Conservation (phyloP, 92 coral and sea anemone genomes). For the Heteractis magnifica region DNA sequence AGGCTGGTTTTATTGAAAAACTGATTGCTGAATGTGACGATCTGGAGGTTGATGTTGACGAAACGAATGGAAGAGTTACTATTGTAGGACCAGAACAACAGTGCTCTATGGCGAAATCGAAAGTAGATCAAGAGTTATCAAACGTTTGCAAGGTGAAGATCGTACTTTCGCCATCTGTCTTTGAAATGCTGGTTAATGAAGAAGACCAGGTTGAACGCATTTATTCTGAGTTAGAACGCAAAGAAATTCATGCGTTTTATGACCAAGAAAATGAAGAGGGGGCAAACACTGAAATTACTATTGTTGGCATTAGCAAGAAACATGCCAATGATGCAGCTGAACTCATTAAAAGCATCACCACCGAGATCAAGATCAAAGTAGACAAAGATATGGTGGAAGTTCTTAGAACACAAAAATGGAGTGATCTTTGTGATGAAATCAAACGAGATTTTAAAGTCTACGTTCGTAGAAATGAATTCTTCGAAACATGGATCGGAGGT, state of each 20-base stretch:
- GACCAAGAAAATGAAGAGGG: too few species aligned
- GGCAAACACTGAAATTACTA: too few species aligned
- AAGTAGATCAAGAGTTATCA: slow-evolving; percentile 46
- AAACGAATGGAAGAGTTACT: slow-evolving; percentile 43
- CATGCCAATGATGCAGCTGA: slow-evolving; percentile 53
- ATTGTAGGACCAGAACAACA: slow-evolving; percentile 76
- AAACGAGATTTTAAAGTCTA: slow-evolving; percentile 22
- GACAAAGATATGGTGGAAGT: slow-evolving; percentile 43
- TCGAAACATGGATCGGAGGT: slow-evolving; percentile 69
- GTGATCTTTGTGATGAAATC: slow-evolving; percentile 37
- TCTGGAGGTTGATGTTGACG: slow-evolving; percentile 47
- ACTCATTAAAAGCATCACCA: slow-evolving; percentile 36
- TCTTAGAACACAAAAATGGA: slow-evolving; percentile 49
- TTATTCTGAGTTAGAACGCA: too few species aligned
- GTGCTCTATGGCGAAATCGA: slow-evolving; percentile 48
- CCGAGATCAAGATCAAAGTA: slow-evolving; percentile 56
- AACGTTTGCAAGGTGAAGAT: slow-evolving; percentile 26
- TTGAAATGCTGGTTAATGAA: slow-evolving; percentile 49
- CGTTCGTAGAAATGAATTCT: slow-evolving; percentile 42
- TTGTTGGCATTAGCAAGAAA: slow-evolving; percentile 48
- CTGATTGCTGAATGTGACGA: slow-evolving; percentile 40
- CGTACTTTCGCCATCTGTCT: slow-evolving; percentile 23
- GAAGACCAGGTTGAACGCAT: too few species aligned
- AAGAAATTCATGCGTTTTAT: too few species aligned
- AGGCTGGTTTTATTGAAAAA: slow-evolving; percentile 50